Conservation (phyloP, 2,888 invertebrate species). For the Brachypalpus laphriformis region DNA sequence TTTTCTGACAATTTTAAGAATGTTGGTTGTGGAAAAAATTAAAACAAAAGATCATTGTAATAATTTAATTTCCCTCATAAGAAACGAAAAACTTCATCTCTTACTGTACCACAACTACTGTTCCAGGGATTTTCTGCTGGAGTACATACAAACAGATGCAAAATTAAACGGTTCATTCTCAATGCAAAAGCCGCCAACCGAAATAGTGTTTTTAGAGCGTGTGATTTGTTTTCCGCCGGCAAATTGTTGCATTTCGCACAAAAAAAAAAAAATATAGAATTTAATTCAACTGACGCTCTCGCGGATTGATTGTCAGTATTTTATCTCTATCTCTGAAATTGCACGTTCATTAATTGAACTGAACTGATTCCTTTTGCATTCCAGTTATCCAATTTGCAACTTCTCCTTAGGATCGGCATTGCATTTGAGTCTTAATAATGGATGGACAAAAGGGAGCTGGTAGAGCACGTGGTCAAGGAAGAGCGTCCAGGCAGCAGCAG, state of each 20-base stretch:
- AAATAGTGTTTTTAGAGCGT: no score
- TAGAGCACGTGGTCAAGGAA: conserved; percentile 76
- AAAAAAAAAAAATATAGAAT: neutral
- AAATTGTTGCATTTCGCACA: conserved; percentile 2
- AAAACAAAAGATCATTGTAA: no score
- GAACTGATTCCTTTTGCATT: neutral
- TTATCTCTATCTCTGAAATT: no score
- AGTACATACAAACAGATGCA: neutral
- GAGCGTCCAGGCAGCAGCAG: conserved; percentile 58
- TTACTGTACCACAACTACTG: neutral
- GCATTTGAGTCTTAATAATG: conserved; percentile 55
- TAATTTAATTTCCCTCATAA: neutral
- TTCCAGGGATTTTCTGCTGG: neutral
- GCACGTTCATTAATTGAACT: no score
- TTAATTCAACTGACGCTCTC: neutral
- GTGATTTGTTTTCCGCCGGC: neutral
- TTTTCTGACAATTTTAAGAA: no score
- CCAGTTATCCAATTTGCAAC: neutral
- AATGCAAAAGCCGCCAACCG: neutral
- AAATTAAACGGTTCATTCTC: conserved; percentile 19
- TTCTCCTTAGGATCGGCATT: neutral
- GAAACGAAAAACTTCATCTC: neutral
- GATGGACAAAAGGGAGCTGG: conserved; percentile 73
- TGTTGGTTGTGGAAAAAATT: no score
- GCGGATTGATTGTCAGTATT: neutral